Evolutionary conservation across 2,797 vertebrate species (phyloP).

Genomic region (Cuniculus paca): DNA sequence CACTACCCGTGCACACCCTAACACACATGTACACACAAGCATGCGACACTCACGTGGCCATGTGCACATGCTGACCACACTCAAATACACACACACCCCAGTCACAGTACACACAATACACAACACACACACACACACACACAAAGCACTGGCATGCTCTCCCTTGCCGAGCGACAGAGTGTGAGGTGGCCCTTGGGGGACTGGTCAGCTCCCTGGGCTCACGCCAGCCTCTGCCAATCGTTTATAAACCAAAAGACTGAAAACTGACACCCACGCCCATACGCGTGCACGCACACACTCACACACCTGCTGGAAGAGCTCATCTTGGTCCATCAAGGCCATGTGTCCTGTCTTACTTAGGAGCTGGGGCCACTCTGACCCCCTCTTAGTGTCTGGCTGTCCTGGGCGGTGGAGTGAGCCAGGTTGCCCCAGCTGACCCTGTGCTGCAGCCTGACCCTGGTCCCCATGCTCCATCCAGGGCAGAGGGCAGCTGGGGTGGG

Average conservation of each 20-base stretch:
- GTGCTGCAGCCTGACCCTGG: rapidly evolving
- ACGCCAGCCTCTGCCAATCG: not conserved
- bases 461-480: not conserved
- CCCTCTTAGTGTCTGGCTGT: rapidly evolving
- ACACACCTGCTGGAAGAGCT: not conserved
- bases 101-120: rapidly evolving
- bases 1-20: not conserved
- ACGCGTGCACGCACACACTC: not conserved
- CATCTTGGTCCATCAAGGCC: too few relatives aligned
- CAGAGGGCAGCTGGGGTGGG: not conserved
- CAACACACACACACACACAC: not conserved
- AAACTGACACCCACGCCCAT: rapidly evolving
- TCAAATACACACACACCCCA: not conserved
- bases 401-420: not conserved
- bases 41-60: not conserved
- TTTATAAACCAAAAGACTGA: not conserved
- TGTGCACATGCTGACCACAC: not conserved
- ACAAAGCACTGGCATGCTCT: too few relatives aligned
- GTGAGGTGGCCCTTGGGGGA: not conserved
- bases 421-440: too few relatives aligned
- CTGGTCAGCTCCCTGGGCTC: not conserved
- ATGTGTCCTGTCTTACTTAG: not conserved
- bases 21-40: too few relatives aligned
- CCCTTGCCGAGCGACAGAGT: too few relatives aligned
- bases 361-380: too few relatives aligned